Base-by-base conservation (phyloP, 2,888 invertebrate species). In the Agrochola lychnidis region DNA sequence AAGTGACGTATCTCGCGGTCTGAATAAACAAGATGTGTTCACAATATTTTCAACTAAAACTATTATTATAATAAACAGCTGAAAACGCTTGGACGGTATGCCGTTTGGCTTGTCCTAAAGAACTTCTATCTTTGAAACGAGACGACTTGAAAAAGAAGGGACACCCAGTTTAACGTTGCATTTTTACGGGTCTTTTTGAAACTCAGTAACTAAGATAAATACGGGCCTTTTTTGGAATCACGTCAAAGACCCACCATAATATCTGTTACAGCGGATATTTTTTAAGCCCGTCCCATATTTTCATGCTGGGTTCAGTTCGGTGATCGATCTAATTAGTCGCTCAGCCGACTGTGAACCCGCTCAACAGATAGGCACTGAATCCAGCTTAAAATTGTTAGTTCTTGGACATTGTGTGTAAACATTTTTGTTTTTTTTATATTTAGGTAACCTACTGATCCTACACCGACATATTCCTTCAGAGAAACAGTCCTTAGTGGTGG, bases 291-390 rank as follows among this genome's bases (percentile, higher is more conserved):
- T 71, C 79, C 71, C 69, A 59, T 83, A 79, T 84, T 82, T 73
- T 73, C 75, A 81, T 82, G 74, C 69, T 70, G 77, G 79, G 72
- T 76, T 76, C 76, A 78, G 87, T 82, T 89, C 85, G 84, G 79
- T 76, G 88, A 86, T 87, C 89, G 84, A 90, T 91, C 81, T 86
- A 89, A 92, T 92, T 91, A 92, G 69, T 74, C 85, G 87, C 84
- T 82, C 89, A 88, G 16, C 78, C 81, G 78, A 89, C 89, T 88
- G 87, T 87, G 79, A 86, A 87, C 75, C 76, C 76, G 75, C 64
- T 80, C 69, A 80, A 81, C 79, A 76, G 70, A 84, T 81, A 76
- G 77, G 76, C 77, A 48, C 70, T 68, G 69, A 59, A 78, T 63
- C 66, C 78, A 74, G 79, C 74, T 76, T 68, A 79, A 89, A 85